phyloP scores from a whole-genome alignment of 2,888 invertebrate genomes.

The Rhimphoctona megacephalus region DNA sequence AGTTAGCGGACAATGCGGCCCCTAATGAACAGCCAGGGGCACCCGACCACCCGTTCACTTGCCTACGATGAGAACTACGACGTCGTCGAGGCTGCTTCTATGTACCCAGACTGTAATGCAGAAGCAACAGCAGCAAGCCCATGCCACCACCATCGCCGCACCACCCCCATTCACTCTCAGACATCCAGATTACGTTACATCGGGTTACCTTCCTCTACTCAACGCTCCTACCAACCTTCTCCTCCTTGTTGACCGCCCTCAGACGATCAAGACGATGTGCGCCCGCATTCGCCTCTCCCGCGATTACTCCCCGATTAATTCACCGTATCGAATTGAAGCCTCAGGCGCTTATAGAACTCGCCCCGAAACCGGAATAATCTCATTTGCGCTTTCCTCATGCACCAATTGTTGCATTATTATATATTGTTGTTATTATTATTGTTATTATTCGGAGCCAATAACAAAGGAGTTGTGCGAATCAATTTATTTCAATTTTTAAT shows the following conservation, averaged over 20 bases:
- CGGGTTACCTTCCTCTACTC: constrained; percentile 56
- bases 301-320: constrained; percentile 59
- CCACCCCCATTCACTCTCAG: constrained; percentile 79
- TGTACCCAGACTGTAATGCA: constrained; percentile 41
- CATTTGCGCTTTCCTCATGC: neutral
- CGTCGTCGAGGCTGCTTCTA: constrained; percentile 72
- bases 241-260: constrained; percentile 54
- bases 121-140: constrained; percentile 51
- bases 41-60: constrained; percentile 76
- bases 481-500: neutral
- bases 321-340: constrained; percentile 42
- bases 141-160: constrained; percentile 33
- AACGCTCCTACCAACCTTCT: constrained; percentile 5
- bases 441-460: neutral
- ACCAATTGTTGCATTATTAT: neutral
- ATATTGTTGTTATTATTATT: neutral
- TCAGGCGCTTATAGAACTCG: constrained; percentile 17
- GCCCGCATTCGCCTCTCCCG: constrained; percentile 30
- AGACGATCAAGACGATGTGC: constrained; percentile 65
- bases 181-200: constrained; percentile 82
- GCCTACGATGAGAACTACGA: constrained; percentile 62
- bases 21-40: constrained; percentile 85
- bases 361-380: constrained; percentile 22
- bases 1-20: constrained; percentile 85
- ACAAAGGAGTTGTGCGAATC: neutral